Evolutionary conservation across 2,888 invertebrate species (phyloP).

Genomic region (Taenaris catops): DNA sequence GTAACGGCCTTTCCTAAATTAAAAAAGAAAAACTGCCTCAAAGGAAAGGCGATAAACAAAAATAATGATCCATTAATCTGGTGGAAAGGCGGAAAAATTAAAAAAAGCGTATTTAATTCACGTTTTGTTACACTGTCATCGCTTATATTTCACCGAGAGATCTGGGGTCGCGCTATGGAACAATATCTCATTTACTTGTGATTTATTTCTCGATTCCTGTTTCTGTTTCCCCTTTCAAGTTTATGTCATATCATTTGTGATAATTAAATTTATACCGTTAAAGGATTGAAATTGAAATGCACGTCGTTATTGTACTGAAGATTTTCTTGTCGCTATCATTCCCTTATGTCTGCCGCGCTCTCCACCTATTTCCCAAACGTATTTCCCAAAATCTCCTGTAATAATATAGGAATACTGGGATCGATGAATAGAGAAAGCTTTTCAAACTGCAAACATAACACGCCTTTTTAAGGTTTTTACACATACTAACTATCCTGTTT

Average conservation of each 20-base stretch:
- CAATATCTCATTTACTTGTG: conserved; percentile 65
- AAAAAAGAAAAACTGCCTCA: conserved; percentile 16
- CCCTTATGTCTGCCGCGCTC: no score
- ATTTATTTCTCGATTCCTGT: conserved; percentile 59
- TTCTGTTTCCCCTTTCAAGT: conserved; percentile 44
- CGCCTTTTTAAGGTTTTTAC: no score
- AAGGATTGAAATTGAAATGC: conserved; percentile 6
- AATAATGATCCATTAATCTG: conserved; percentile 27
- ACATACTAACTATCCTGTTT: no score
- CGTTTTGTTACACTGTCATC: conserved; percentile 54
- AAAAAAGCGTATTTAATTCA: conserved; percentile 41
- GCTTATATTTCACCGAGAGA: conserved; percentile 48
- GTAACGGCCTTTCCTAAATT: conserved; percentile 8
- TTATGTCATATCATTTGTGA: conserved; percentile 37
- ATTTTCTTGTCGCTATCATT: no score
- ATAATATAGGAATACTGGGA: no score
- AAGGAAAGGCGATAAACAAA: conserved; percentile 23
- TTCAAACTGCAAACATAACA: no score
- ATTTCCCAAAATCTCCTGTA: no score
- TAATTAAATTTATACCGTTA: conserved; percentile 5
- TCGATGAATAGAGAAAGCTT: no score
- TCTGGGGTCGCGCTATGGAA: conserved; percentile 40
- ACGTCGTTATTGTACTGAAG: conserved; percentile 19
- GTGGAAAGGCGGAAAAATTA: conserved; percentile 24
- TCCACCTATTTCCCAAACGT: no score